Percentiles rank a stretch among this genome's conserved stretches.
Conservation (phyloP, 2,888 invertebrate genomes). For the Campaea margaritaria region DNA sequence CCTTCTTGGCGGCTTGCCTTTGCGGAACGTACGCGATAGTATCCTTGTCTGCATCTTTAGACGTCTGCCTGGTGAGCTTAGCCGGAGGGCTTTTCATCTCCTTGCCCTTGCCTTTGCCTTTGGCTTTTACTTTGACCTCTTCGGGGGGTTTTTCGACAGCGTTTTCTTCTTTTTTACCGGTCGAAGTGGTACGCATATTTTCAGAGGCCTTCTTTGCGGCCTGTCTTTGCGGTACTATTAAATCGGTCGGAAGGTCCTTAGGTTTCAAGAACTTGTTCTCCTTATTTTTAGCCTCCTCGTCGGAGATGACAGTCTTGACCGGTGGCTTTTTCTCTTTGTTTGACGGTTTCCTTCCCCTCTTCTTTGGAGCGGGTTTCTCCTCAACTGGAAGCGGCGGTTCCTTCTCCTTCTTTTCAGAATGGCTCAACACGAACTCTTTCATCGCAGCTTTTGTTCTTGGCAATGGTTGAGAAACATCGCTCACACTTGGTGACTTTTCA, state of each 20-base stretch:
- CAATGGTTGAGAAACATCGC: slow-evolving; percentile 88
- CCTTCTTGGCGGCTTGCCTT: slow-evolving; percentile 95
- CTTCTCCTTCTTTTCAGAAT: slow-evolving; percentile 71
- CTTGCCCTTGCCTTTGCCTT: slow-evolving; percentile 77
- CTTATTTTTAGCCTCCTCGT: slow-evolving; percentile 81
- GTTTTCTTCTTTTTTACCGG: slow-evolving; percentile 74
- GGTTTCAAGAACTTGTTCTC: slow-evolving; percentile 78
- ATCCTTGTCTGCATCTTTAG: slow-evolving; percentile 87
- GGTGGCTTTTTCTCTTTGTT: slow-evolving; percentile 73
- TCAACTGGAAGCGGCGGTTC: slow-evolving; percentile 49
- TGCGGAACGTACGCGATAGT: slow-evolving; percentile 94
- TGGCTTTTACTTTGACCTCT: slow-evolving; percentile 72
- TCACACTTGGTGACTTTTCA: slow-evolving; percentile 86
- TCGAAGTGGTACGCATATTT: slow-evolving; percentile 90
- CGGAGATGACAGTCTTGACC: slow-evolving; percentile 60
- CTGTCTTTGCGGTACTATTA: slow-evolving; percentile 95
- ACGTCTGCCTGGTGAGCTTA: slow-evolving; percentile 78
- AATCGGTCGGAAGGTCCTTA: slow-evolving; percentile 89
- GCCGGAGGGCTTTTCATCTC: slow-evolving; percentile 70
- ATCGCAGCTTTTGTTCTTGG: slow-evolving; percentile 93
- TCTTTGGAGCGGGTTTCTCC: slow-evolving; percentile 72
- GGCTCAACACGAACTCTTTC: slow-evolving; percentile 90
- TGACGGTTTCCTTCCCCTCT: slow-evolving; percentile 78
- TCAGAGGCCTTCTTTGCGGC: slow-evolving; percentile 96
- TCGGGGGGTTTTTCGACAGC: slow-evolving; percentile 63